Base-by-base conservation (phyloP, 2,113 vertebrate species). In the Anoplopoma fimbria region DNA sequence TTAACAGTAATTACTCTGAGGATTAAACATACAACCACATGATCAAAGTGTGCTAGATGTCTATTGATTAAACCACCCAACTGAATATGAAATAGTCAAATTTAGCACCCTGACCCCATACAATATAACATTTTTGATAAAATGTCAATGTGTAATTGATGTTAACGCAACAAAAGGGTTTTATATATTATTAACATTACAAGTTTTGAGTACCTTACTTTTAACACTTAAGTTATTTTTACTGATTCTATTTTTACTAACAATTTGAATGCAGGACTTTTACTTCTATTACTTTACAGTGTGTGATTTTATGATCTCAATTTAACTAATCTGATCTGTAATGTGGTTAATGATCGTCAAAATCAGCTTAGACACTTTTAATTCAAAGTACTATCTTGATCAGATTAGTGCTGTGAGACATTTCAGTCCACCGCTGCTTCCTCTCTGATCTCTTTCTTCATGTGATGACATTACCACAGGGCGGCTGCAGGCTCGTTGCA, bases 401-500 rank as follows among this genome's bases (percentile, higher is more conserved):
- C 3, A 13, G 19, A 21, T 36, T 15, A 34, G 31, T 40, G 58
- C 74, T 38, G 12, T 77, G 34, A 57, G 49, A 31, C 5, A 42
- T 42, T 75, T 36, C 23, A 21, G 55, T 65, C 21, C 2, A 7
- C 9, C 9, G 2, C 27, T 67, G 3, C n/a, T 2, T 61, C 29
- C 19, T 74, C 31, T 57, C 45, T 85, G 15, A 40, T 13, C 2
- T 74, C 19, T 42, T 36, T 21, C 25, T 31, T 53, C 15, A 4
- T 40, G 9, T 74, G 4, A 0, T 57, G 25, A 19, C 3, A 1
- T 79, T 6, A 1, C 78, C 5, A 1, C 91, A 97, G 97, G 91
- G 83, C 0, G 93, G 91, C 47, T 98, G 97, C 91, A 88, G 89
- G 36, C 78, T 97, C 23, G 94, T 97, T 15, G 97, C 97, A 0